Conservation (phyloP, 23 tunicate genomes). For the Pegea sp. region DNA sequence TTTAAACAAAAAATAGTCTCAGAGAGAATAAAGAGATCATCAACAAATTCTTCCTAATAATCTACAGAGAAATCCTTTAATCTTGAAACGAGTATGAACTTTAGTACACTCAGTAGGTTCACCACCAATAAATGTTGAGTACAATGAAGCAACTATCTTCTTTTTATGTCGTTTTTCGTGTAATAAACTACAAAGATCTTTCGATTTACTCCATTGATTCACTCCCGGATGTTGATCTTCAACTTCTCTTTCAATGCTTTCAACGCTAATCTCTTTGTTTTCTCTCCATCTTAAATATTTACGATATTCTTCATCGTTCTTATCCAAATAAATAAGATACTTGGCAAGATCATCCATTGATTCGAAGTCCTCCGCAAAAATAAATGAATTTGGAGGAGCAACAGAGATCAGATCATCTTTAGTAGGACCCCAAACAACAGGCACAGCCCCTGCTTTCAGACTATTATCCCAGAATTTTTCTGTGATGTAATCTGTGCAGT, state of each 20-base stretch:
- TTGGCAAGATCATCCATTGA: not conserved
- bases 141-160: not conserved
- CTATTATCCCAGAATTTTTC: not conserved
- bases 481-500: slow-evolving; percentile 1
- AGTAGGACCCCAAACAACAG: not conserved
- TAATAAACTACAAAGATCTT: not conserved
- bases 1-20: too few species aligned
- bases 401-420: not conserved
- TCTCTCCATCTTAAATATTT: not conserved
- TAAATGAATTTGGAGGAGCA: not conserved
- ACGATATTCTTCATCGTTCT: not conserved
- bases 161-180: not conserved
- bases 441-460: not conserved
- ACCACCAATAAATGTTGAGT: not conserved
- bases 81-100: too few species aligned
- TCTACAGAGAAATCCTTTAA: too few species aligned
- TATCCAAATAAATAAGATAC: not conserved
- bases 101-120: slow-evolving; percentile 1
- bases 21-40: too few species aligned
- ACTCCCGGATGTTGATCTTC: not conserved
- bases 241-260: not conserved
- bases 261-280: not conserved
- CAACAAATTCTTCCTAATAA: too few species aligned
- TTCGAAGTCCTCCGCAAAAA: not conserved
- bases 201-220: not conserved